Evolutionary conservation across 2,797 vertebrate genomes (phyloP), one percentile per base, ranked within the genome.

Genomic region (Liparis tanakae): DNA sequence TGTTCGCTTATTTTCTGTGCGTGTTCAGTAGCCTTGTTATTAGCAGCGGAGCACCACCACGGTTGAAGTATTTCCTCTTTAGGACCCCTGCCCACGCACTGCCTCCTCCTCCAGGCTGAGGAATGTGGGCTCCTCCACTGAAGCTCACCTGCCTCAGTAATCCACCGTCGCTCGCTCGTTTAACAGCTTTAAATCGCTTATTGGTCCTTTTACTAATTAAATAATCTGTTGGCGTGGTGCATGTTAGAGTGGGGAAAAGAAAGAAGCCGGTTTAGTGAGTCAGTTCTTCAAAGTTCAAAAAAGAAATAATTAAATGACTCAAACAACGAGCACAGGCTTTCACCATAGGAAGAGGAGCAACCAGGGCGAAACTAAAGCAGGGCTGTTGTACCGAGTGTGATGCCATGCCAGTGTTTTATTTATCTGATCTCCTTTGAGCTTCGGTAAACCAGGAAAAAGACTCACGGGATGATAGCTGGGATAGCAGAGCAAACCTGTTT

Each of bases 71-170:
- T 75, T 61, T 75, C 46, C 58, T 69, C 51, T 69, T 30, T 15
- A 57, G 58, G 59, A 80, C 74, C 83, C 46, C 74, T 70, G 67
- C 25, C 77, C 56, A 48, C 25, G 75, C 56, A 48, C 65, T 78
- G 50, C 58, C 46, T 61, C 66, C 55, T 67, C 70, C 77, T 81
- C 18, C 30, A 64, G 77, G 78, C 56, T 54, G 65, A 84, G 83
- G 90, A 94, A 93, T 94, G 88, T 73, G 57, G 67, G 25, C 64
- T 79, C 61, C 65, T 70, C 67, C 6, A n/a, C 85, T 81, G 46
- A 46, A 51, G 65, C 76, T 65, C 62, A 79, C 67, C 63, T 76
- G 80, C 74, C 70, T 48, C 22, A 78, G 57, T 70, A 78, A 74
- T 81, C 64, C 69, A 64, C 69, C 30, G 77, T 66, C 71, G 22